Percentiles rank a stretch among this genome's conserved stretches.
phyloP scores from a whole-genome alignment of 2,888 invertebrate genomes.

The Apamea crenata region DNA sequence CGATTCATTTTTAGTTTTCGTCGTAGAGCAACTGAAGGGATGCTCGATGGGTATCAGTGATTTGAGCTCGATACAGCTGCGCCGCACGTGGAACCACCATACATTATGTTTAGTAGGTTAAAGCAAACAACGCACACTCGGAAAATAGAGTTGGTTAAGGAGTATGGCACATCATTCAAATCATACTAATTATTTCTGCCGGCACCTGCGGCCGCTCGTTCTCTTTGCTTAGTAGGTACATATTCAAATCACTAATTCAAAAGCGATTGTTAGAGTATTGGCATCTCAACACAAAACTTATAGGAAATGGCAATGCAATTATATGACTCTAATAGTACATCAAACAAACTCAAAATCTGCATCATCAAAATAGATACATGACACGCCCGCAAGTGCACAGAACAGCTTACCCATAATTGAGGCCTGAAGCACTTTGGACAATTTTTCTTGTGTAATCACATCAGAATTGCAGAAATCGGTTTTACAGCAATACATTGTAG shows the following conservation, averaged over 20 bases:
- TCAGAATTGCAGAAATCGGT: slow-evolving; percentile 86
- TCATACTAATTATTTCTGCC: slow-evolving; percentile 78
- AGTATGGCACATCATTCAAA: slow-evolving; percentile 87
- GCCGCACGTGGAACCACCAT: slow-evolving; percentile 89
- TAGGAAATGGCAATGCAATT: slow-evolving; percentile 85
- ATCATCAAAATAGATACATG: slow-evolving; percentile 80
- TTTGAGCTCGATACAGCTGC: slow-evolving; percentile 94
- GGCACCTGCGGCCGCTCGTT: slow-evolving; percentile 73
- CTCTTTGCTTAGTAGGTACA: slow-evolving; percentile 85
- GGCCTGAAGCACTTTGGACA: slow-evolving; percentile 79
- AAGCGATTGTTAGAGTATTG: slow-evolving; percentile 89
- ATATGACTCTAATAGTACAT: slow-evolving; percentile 86
- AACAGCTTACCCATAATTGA: slow-evolving; percentile 84
- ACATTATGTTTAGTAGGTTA: slow-evolving; percentile 91
- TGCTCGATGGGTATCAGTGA: slow-evolving; percentile 94
- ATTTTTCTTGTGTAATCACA: slow-evolving; percentile 80
- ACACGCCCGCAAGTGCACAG: slow-evolving; percentile 82
- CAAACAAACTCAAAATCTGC: slow-evolving; percentile 87
- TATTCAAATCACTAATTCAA: slow-evolving; percentile 87
- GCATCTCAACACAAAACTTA: slow-evolving; percentile 89
- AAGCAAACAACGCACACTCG: slow-evolving; percentile 90
- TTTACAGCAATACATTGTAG: slow-evolving; percentile 86
- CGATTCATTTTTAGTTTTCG: slow-evolving; percentile 93
- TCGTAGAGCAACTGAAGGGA: slow-evolving; percentile 95
- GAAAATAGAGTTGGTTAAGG: slow-evolving; percentile 86